Percentiles rank a stretch among this genome's conserved stretches.
Evolutionary conservation across 2,888 invertebrate species (phyloP).

Genomic region (Rhagonycha fulva): DNA sequence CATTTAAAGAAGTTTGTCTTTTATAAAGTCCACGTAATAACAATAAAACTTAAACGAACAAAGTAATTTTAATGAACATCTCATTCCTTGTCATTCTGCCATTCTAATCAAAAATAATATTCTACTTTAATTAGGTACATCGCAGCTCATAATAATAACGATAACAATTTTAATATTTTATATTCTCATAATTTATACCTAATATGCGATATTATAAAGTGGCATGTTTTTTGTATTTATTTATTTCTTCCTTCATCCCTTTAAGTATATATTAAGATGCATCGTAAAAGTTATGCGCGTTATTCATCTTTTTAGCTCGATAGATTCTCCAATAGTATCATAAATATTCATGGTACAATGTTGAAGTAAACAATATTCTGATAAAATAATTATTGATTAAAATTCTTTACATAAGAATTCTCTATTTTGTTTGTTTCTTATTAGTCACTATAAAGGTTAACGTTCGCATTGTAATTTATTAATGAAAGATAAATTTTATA

Average conservation of each 20-base stretch:
- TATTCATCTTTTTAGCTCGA: background rate
- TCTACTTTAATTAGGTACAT: background rate
- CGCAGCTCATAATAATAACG: background rate
- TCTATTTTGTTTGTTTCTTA: background rate
- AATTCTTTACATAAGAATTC: background rate
- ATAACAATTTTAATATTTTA: background rate
- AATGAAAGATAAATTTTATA: too few relatives aligned
- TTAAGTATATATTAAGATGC: background rate
- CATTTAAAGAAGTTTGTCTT: constrained; percentile 38
- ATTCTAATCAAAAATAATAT: background rate
- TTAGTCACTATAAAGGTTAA: too few relatives aligned
- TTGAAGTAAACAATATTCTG: background rate
- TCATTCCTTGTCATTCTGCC: constrained; percentile 6
- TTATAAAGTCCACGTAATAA: constrained; percentile 36
- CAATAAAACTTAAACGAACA: constrained; percentile 37
- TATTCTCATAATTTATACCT: background rate
- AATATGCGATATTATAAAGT: background rate
- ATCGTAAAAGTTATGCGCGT: background rate
- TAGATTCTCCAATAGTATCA: background rate
- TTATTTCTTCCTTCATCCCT: background rate
- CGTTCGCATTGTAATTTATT: too few relatives aligned
- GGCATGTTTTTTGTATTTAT: background rate
- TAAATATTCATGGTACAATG: background rate
- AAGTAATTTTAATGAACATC: constrained; percentile 31
- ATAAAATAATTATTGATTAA: background rate